Evolutionary conservation across 2,113 vertebrate genomes (phyloP), one percentile per base, ranked within the genome.

Genomic region (Serilophus lunatus): DNA sequence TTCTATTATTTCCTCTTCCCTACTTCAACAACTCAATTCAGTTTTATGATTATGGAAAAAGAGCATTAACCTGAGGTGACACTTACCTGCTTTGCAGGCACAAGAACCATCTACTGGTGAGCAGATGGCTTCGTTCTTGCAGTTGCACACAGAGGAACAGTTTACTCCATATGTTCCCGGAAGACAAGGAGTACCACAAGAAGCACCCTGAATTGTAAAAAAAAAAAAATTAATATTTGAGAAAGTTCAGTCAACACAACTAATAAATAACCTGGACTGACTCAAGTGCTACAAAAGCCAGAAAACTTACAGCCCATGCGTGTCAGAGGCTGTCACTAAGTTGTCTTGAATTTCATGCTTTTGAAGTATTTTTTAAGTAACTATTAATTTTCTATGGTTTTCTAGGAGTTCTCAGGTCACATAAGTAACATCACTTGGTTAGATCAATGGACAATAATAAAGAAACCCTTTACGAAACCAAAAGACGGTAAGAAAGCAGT

Each of bases 21-120:
- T 66, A 1, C 50, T 84, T 90, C 28, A 82, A 61, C 77, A 68
- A 40, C 4, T 18, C 25, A 18, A 23, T 42, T 71, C 92, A 3
- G 44, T 61, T 80, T 85, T 61, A 45, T 0, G 3, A 24, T 54
- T 71, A 51, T 9, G 74, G 50, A 63, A 53, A 68, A 56, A 36
- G 16, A 42, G 66, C 42, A 70, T 15, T 18, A 7, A 56, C 45
- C 61, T 49, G 47, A 66, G 24, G 50, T 38, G 35, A 64, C 20
- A 63, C 98, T 91, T 96, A 99, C 99, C 99, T 98, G 98, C 98
- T 97, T 97, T 98, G 95, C 99, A 99, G 71, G 98, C 96, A 96
- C 99, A 99, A 56, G 98, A 99, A 28, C 99, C 99, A 10, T 99
- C 99, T 56, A 98, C 98, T 44, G 99, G 96, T n/a, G 99, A 99